These are phyloP conservation scores for Hirundichthys speculiger DNA, from an alignment of 2,113 vertebrate genomes.

Conservation along the genomic window DNA sequence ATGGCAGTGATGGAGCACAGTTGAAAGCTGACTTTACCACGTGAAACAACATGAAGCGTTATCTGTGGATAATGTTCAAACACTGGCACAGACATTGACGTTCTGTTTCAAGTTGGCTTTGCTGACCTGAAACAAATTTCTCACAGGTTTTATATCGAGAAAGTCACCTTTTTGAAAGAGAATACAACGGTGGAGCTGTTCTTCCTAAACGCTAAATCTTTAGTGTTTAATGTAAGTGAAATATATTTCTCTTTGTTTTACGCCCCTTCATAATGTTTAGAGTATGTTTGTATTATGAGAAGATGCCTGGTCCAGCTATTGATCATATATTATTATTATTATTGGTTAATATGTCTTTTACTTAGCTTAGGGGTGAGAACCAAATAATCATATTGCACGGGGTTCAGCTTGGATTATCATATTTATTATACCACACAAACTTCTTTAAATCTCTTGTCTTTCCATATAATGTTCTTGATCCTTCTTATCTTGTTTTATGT, in stretches of 20 bases:
- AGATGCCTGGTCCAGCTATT: no score
- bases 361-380: no score
- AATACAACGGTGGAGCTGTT: constrained; percentile 95
- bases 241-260: not conserved
- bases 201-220: constrained; percentile 96
- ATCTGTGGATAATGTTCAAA: constrained; percentile 11
- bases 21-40: not conserved
- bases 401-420: no score
- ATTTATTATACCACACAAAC: no score
- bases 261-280: not conserved
- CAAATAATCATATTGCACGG: no score
- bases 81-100: constrained; percentile 5
- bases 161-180: constrained; percentile 92
- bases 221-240: constrained; percentile 93
- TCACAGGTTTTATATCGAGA: constrained; percentile 97
- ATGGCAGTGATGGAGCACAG: constrained; percentile 58
- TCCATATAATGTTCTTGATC: no score
- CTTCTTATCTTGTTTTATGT: no score
- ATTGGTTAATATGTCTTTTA: no score
- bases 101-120: constrained; percentile 7
- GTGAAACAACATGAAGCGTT: not conserved
- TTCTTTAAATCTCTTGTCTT: no score
- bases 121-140: constrained; percentile 36
- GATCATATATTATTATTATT: no score
- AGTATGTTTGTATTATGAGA: no score